Evolutionary conservation across 2,797 vertebrate species (phyloP).

Genomic region (Tapera naevia): DNA sequence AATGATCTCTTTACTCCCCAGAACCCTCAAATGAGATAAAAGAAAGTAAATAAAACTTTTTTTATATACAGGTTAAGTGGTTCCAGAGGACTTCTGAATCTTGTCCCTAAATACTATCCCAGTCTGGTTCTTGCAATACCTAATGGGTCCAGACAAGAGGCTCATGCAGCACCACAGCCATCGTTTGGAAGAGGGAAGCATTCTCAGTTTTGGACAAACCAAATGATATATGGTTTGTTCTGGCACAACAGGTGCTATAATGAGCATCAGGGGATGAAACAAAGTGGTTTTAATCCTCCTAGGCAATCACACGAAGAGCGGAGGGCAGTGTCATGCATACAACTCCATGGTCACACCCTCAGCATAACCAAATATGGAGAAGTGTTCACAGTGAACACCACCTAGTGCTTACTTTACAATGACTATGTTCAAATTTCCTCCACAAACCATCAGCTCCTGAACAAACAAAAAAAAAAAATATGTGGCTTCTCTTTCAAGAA

Average conservation of each 20-base stretch:
- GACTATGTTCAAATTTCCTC: neutral
- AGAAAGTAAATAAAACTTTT: neutral
- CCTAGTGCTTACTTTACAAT: neutral
- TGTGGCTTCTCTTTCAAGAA: neutral
- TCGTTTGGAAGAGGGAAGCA: neutral
- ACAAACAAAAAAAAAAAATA: neutral
- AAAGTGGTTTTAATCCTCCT: neutral
- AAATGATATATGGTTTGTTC: neutral
- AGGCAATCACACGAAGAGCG: neutral
- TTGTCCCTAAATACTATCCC: neutral
- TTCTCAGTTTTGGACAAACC: neutral
- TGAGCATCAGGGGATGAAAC: neutral
- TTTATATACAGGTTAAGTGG: neutral
- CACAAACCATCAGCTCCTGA: neutral
- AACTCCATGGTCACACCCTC: neutral
- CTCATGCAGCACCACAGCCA: neutral
- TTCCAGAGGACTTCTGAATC: neutral
- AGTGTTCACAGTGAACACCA: neutral
- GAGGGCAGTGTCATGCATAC: neutral
- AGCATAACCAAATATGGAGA: neutral
- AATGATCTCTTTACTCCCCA: neutral
- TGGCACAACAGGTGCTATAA: neutral
- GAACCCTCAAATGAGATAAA: fast-evolving
- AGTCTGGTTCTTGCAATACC: neutral
- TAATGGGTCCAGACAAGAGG: neutral